Evolutionary conservation across 64 coral and sea anemone genomes (phyloP).

Genomic region (Astreopora myriophthalma): DNA sequence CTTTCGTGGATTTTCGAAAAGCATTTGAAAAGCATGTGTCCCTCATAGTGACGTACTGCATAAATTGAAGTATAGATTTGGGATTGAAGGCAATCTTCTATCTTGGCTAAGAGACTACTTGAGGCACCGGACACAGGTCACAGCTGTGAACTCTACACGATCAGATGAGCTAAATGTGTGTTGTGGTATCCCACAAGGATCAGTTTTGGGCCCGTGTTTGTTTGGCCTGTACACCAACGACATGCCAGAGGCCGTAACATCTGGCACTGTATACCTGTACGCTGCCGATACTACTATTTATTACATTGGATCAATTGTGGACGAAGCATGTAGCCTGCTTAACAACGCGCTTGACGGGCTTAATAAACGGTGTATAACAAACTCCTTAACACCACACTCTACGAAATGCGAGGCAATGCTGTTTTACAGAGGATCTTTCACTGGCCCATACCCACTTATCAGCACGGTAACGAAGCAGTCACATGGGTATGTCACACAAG

Average conservation of each 20-base stretch:
- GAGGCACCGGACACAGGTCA: not conserved
- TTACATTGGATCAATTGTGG: not conserved
- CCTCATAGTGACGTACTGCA: not conserved
- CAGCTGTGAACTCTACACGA: not conserved
- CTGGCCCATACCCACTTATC: not conserved
- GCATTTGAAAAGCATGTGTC: not conserved
- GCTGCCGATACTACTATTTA: not conserved
- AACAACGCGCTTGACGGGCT: not conserved
- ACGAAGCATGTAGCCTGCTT: not conserved
- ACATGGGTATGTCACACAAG: too few species aligned
- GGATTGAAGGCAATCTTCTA: not conserved
- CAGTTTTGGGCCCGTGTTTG: not conserved
- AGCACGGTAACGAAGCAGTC: not conserved
- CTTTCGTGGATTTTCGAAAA: not conserved
- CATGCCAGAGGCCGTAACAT: not conserved
- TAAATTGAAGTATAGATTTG: constrained; percentile 1
- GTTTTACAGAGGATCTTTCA: not conserved
- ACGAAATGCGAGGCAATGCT: not conserved
- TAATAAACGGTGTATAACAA: not conserved
- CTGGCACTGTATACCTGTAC: not conserved
- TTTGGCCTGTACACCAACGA: not conserved
- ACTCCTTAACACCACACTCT: not conserved
- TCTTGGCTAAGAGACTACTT: not conserved
- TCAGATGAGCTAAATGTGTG: not conserved
- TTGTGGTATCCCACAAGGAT: constrained; percentile 20